phyloP scores from a whole-genome alignment of 2,113 vertebrate genomes.

The Ceyx melanurus region DNA sequence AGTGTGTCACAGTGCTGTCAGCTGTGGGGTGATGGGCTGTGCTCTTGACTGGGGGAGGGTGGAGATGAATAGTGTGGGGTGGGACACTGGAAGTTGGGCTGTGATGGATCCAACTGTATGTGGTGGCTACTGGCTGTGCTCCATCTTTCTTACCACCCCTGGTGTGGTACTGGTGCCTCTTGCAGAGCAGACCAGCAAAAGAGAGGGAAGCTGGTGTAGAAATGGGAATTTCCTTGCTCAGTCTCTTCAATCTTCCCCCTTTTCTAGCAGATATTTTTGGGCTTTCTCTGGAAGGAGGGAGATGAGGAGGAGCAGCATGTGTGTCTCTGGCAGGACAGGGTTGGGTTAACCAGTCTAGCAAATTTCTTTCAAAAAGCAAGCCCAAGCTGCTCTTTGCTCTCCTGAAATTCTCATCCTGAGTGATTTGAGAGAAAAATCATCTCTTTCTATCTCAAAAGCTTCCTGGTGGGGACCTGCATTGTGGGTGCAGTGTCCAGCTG shows the following conservation, averaged over 20 bases:
- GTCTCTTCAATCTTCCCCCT: background rate
- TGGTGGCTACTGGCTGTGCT: fast-evolving
- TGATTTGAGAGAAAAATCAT: background rate
- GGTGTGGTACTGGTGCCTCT: background rate
- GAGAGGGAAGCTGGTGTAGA: background rate
- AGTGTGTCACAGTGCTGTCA: background rate
- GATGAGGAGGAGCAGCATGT: background rate
- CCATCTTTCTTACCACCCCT: background rate
- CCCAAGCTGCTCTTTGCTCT: background rate
- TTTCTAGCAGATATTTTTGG: background rate
- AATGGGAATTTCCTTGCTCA: background rate
- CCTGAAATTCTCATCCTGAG: background rate
- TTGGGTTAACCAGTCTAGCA: background rate
- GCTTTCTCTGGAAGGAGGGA: background rate
- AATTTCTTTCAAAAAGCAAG: background rate
- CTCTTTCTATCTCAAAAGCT: background rate
- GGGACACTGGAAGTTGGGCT: background rate
- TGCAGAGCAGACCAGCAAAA: background rate
- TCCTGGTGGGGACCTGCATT: no score
- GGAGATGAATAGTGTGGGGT: fast-evolving
- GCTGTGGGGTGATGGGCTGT: background rate
- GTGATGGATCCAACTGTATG: fast-evolving
- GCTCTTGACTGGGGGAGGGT: background rate
- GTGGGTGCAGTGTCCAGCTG: fast-evolving
- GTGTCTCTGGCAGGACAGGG: background rate